Evolutionary conservation across 2,797 vertebrate species (phyloP), one percentile per base, ranked within the genome.

Genomic region (Parauchenoglanis ngamensis): DNA sequence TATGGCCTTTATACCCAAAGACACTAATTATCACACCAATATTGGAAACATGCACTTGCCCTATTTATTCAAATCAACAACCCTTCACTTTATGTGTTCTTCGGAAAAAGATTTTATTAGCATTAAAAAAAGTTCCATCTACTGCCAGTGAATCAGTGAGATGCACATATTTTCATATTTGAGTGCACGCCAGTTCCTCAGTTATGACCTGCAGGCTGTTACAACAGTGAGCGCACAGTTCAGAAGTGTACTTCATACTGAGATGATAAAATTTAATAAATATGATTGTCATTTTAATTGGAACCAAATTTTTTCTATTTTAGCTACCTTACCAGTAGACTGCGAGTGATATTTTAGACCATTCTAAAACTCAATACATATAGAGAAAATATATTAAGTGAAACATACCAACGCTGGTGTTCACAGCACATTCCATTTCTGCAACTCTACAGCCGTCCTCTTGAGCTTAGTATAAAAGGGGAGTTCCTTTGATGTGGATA

Each of bases 341-440:
- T 17, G 56, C 0, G 8, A 56, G 1, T 4, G 3, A 35, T 31
- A n/a, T 77, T 78, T 78, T 57, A 57, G 7, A 3, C 1, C 54
- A 57, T 78, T 57, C 17, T 17, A 56, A 57, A 56, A 17, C 15
- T 1, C 4, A 76, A 54, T 15, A 23, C 21, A 59, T 13, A 57
- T 1, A 57, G 2, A 35, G 10, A 11, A n/a, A 8, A 65, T 11
- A 21, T 23, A 44, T 73, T 5, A 49, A 28, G 11, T 54, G 17
- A 61, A 57, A 83, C 57, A 23, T 89, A 95, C 95, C 95, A 81
- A 93, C 92, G 61, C 90, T 93, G 56, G 94, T 90, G 57, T 93
- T 93, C 78, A 94, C 88, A 67, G 96, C 96, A 92, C 95, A 95
- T 78, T 97, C 97, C 94, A 97, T 97, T 92, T 95, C 93, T 90